These are phyloP conservation scores for Noctua janthina DNA, from an alignment of 2,888 invertebrate genomes.

Conservation along the genomic window DNA sequence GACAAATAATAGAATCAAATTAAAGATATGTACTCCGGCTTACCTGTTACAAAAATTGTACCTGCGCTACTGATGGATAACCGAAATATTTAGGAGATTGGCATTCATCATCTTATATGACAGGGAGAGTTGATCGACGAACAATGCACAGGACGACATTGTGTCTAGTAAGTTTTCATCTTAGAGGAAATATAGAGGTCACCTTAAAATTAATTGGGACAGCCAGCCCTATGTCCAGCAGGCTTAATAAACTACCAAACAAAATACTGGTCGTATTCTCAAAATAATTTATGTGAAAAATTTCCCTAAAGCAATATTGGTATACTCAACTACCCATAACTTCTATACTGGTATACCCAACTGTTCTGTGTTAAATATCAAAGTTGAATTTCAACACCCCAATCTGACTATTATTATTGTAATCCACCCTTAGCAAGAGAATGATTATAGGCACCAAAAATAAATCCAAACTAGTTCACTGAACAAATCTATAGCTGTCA, in stretches of 20 bases:
- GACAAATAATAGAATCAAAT: too few relatives aligned
- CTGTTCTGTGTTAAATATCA: slow-evolving; percentile 10
- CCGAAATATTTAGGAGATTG: background rate
- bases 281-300: background rate
- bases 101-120: background rate
- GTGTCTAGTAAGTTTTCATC: background rate
- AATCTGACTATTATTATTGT: background rate
- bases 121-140: background rate
- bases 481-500: slow-evolving; percentile 22
- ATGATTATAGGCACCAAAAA: slow-evolving; percentile 18
- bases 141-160: background rate
- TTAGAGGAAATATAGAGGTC: background rate
- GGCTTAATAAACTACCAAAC: background rate
- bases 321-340: slow-evolving; percentile 15
- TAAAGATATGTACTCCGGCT: too few relatives aligned
- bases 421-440: background rate
- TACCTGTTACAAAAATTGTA: too few relatives aligned
- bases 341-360: background rate
- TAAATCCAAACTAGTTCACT: slow-evolving; percentile 16
- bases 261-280: background rate
- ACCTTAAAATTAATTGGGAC: background rate
- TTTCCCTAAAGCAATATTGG: slow-evolving; percentile 18
- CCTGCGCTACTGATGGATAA: background rate
- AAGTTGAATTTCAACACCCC: slow-evolving; percentile 14
- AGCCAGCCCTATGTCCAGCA: background rate